These are phyloP conservation scores for Eupeodes latifasciatus DNA, from an alignment of 2,888 invertebrate species.

Conservation along the genomic window DNA sequence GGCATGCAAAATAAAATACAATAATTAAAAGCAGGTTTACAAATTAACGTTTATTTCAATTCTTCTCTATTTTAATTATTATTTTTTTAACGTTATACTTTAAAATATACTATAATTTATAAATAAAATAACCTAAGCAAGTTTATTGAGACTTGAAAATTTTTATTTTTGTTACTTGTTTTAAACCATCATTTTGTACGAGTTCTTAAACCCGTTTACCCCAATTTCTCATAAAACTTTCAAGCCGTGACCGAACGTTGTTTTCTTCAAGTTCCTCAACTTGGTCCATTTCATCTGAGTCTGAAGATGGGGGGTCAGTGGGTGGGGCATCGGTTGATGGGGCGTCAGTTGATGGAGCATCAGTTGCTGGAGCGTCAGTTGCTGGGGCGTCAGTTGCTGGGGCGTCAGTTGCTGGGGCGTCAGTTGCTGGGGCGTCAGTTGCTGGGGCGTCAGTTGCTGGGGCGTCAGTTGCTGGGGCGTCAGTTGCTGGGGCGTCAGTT, in stretches of 20 bases:
- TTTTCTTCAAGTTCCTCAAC: slow-evolving; percentile 42
- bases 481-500: slow-evolving; percentile 52
- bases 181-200: not conserved
- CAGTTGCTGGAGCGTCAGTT: slow-evolving; percentile 35
- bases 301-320: not conserved
- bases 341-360: not conserved
- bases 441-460: not conserved
- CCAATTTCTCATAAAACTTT: slow-evolving; percentile 44
- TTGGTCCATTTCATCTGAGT: slow-evolving; percentile 45
- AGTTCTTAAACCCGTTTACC: slow-evolving; percentile 14
- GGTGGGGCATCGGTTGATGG: not conserved
- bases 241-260: not conserved
- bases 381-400: slow-evolving; percentile 6
- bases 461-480: not conserved
- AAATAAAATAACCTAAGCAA: too few species aligned
- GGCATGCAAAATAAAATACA: too few species aligned
- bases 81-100: too few species aligned
- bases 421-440: slow-evolving; percentile 54
- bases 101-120: too few species aligned
- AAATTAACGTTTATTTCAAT: too few species aligned
- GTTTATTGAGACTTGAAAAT: too few species aligned
- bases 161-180: too few species aligned
- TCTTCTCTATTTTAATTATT: too few species aligned
- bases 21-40: too few species aligned
- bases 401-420: not conserved